A percentile compares a stretch with the other conserved stretches of the same genome.
Conservation (phyloP, 2,888 invertebrate genomes). For the Nymphalis polychloros region DNA sequence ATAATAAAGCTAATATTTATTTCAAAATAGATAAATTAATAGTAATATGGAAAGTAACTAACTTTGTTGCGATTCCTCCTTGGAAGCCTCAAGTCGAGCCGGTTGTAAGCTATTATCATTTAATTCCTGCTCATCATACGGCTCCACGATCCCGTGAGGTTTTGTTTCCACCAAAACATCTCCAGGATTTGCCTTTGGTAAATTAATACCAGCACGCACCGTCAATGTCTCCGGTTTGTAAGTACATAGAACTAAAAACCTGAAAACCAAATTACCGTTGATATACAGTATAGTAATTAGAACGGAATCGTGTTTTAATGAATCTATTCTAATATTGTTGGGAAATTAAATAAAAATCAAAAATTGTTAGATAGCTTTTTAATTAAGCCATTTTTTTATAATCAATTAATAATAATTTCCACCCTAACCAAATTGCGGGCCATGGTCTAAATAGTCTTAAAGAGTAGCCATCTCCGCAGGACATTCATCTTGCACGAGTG, state of each 20-base stretch:
- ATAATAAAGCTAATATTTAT: no score
- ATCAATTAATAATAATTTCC: no score
- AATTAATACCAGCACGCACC: slow-evolving; percentile 88
- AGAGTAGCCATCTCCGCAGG: no score
- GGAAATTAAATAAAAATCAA: no score
- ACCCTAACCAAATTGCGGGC: no score
- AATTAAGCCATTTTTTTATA: no score
- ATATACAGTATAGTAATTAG: background rate
- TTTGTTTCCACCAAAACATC: slow-evolving; percentile 72
- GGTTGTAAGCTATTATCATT: slow-evolving; percentile 76
- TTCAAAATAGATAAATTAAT: background rate
- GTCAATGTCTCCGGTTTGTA: slow-evolving; percentile 92
- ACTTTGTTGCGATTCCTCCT: slow-evolving; percentile 68
- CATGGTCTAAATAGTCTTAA: no score
- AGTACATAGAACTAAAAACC: slow-evolving; percentile 90
- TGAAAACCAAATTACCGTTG: slow-evolving; percentile 47
- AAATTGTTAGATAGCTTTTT: no score
- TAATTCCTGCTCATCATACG: slow-evolving; percentile 65
- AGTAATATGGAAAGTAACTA: slow-evolving; percentile 36
- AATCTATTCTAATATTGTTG: no score
- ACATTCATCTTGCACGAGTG: no score
- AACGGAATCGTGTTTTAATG: no score
- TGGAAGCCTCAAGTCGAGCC: slow-evolving; percentile 70
- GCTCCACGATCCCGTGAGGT: slow-evolving; percentile 71
- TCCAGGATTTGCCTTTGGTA: slow-evolving; percentile 83